These are phyloP conservation scores for Platerodrilus igneus DNA, from an alignment of 2,888 invertebrate species.

Conservation along the genomic window DNA sequence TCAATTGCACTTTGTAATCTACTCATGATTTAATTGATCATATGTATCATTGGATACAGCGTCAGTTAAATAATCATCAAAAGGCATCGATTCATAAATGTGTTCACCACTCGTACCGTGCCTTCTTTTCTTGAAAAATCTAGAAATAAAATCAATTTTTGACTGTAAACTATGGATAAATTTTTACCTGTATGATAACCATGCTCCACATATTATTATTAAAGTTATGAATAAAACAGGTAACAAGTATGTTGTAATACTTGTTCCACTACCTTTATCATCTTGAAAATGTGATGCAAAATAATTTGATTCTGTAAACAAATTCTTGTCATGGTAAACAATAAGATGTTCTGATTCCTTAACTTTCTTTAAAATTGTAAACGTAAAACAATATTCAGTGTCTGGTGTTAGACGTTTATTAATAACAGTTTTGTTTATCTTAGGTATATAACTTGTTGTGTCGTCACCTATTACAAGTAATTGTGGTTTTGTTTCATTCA, in stretches of 20 bases:
- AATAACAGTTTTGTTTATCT: conserved; percentile 15
- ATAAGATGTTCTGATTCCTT: conserved; percentile 36
- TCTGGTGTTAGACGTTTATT: conserved; percentile 32
- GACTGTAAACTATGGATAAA: conserved; percentile 1
- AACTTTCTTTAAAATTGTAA: conserved; percentile 38
- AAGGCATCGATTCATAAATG: conserved; percentile 41
- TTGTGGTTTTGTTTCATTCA: conserved; percentile 6
- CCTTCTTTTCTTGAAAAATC: conserved; percentile 9
- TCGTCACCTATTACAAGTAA: conserved; percentile 18
- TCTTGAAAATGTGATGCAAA: conserved; percentile 2
- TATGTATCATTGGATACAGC: conserved; percentile 38
- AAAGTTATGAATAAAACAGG: conserved; percentile 12
- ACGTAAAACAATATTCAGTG: conserved; percentile 41
- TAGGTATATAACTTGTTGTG: conserved; percentile 8
- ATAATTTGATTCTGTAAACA: conserved; percentile 10
- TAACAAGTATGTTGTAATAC: conserved; percentile 14
- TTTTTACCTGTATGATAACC: conserved; percentile 21
- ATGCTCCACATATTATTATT: conserved; percentile 8
- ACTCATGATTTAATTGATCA: conserved; percentile 37
- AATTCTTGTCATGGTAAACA: conserved; percentile 37
- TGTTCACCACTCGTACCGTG: conserved; percentile 31
- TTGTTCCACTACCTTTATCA: conserved; percentile 1
- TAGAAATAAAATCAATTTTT: not conserved
- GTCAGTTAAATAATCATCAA: conserved; percentile 38
- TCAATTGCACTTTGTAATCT: too few relatives aligned